These are phyloP conservation scores for Rana temporaria DNA, from an alignment of 2,113 vertebrate species.

Conservation along the genomic window DNA sequence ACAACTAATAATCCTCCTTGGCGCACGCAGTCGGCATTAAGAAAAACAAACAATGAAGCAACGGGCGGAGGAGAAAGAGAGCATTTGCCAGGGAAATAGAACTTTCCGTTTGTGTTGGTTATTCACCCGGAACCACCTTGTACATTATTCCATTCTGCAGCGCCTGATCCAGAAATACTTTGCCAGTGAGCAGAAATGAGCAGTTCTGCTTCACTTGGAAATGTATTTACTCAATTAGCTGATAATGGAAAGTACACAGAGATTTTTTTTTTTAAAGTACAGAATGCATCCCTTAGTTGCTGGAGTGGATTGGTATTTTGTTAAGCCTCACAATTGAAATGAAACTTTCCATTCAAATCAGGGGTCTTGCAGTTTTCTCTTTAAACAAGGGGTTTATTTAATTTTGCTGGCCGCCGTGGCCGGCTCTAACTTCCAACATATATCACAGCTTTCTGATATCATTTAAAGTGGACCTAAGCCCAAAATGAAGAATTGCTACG, in stretches of 20 bases:
- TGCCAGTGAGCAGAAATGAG: not conserved
- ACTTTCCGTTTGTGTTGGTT: not conserved
- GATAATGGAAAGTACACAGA: slow-evolving; percentile 34
- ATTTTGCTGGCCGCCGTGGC: too few species aligned
- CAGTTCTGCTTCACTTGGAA: slow-evolving; percentile 27
- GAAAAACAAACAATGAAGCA: not conserved
- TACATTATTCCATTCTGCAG: not conserved
- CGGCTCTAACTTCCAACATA: too few species aligned
- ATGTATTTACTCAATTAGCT: slow-evolving; percentile 49
- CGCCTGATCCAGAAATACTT: not conserved
- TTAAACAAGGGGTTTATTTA: not conserved
- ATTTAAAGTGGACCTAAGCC: too few species aligned
- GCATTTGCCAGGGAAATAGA: not conserved
- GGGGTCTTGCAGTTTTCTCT: not conserved
- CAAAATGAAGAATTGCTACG: too few species aligned
- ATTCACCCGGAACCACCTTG: not conserved
- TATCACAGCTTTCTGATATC: too few species aligned
- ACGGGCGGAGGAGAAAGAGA: not conserved
- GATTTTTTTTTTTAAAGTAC: slow-evolving; percentile 2
- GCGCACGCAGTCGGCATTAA: not conserved
- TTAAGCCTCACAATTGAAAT: not conserved
- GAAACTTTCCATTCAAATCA: not conserved
- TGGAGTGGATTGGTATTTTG: not conserved
- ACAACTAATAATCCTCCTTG: not conserved
- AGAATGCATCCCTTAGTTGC: not conserved